Evolutionary conservation across 2,113 vertebrate species (phyloP).

Genomic region (Tachycineta bicolor): DNA sequence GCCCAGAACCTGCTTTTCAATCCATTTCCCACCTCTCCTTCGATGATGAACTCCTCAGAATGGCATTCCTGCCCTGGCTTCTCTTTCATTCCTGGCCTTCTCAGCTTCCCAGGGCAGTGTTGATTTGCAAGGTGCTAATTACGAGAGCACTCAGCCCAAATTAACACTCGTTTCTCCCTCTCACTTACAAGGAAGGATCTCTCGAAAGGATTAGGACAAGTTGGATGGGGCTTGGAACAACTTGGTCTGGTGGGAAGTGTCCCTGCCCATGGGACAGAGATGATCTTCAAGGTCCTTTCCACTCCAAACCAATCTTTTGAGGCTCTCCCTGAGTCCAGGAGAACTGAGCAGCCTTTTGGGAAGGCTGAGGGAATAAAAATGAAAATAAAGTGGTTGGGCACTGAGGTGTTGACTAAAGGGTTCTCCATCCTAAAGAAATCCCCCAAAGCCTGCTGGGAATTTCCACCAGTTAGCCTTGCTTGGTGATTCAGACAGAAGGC

Average conservation of each 20-base stretch:
- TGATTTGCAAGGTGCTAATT: conserved; percentile 49
- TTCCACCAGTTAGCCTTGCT: background rate
- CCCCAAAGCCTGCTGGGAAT: background rate
- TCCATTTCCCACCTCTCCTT: background rate
- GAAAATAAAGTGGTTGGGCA: background rate
- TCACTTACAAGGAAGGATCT: background rate
- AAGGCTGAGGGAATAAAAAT: background rate
- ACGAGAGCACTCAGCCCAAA: background rate
- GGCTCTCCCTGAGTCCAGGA: background rate
- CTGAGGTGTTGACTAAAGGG: background rate
- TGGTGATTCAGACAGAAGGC: background rate
- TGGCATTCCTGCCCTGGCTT: background rate
- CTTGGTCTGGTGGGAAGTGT: background rate
- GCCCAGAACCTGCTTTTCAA: background rate
- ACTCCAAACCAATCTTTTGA: background rate
- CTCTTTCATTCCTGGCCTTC: background rate
- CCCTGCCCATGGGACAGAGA: background rate
- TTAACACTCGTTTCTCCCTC: background rate
- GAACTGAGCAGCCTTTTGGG: background rate
- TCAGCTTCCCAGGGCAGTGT: background rate
- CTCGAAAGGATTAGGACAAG: background rate
- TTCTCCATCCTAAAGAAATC: background rate
- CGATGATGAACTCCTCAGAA: background rate
- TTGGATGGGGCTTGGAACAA: background rate
- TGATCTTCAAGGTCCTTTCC: background rate